A percentile compares a stretch with the other conserved stretches of the same genome.
phyloP scores from a whole-genome alignment of 2,797 vertebrate genomes.

The Arvicola amphibius region DNA sequence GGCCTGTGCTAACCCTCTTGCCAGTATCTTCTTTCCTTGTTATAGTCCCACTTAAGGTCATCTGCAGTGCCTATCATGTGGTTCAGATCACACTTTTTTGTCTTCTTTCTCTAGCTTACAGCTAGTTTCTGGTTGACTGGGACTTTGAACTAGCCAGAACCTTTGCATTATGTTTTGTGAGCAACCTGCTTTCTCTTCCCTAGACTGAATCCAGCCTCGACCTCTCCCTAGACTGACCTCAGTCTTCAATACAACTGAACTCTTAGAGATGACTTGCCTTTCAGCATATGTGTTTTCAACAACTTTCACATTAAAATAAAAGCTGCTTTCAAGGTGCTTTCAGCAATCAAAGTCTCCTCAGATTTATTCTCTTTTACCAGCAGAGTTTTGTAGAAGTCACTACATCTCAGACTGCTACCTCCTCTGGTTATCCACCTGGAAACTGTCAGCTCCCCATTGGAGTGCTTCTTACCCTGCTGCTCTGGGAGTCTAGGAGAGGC shows the following conservation, averaged over 20 bases:
- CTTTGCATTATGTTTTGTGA: not conserved
- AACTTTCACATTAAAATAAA: conserved; percentile 50
- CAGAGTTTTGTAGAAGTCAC: not conserved
- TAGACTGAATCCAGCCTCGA: not conserved
- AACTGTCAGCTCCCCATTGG: rapidly evolving
- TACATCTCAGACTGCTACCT: not conserved
- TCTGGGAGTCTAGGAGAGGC: not conserved
- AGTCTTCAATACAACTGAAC: not conserved
- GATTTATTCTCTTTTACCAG: not conserved
- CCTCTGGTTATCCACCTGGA: not conserved
- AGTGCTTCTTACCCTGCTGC: not conserved
- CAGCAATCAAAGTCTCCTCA: not conserved
- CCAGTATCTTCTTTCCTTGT: not conserved
- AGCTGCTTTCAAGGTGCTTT: not conserved
- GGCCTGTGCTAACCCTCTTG: not conserved
- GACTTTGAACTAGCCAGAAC: not conserved
- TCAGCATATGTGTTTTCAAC: not conserved
- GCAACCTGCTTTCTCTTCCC: not conserved
- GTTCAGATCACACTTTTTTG: not conserved
- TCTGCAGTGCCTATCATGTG: not conserved
- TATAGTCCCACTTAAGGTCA: not conserved
- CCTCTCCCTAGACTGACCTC: not conserved
- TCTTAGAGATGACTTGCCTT: not conserved
- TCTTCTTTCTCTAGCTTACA: not conserved
- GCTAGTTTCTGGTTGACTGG: not conserved